Evolutionary conservation across 1,140 invertebrate genomes (phyloP).

Genomic region (Diabrotica virgifera): DNA sequence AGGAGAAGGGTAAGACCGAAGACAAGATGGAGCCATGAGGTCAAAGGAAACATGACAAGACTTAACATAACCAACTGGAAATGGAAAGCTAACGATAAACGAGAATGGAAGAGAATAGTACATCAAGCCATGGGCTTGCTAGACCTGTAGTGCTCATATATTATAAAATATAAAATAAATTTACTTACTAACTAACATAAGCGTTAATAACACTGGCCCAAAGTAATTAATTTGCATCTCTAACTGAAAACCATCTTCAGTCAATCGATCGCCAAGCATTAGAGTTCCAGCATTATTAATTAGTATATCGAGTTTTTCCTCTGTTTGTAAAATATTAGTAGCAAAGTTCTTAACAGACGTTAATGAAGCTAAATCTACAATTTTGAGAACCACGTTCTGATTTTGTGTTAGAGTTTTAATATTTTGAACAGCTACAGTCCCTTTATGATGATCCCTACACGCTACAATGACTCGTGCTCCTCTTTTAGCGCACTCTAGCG

Average conservation of each 20-base stretch:
- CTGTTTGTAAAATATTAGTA: conserved; percentile 61
- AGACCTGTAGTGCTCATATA: too few relatives aligned
- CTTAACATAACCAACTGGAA: too few relatives aligned
- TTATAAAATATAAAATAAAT: too few relatives aligned
- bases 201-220: conserved; percentile 57
- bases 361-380: conserved; percentile 67
- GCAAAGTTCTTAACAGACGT: conserved; percentile 72
- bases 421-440: conserved; percentile 59
- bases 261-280: conserved; percentile 35
- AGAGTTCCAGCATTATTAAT: conserved; percentile 56
- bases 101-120: too few relatives aligned
- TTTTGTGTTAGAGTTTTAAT: conserved; percentile 43
- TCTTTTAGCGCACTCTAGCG: conserved; percentile 58
- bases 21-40: too few relatives aligned
- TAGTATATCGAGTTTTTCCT: conserved; percentile 65
- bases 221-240: conserved; percentile 56
- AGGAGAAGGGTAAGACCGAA: too few relatives aligned
- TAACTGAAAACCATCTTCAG: conserved; percentile 53
- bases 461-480: conserved; percentile 63
- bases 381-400: conserved; percentile 23
- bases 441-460: conserved; percentile 55
- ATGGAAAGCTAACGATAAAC: too few relatives aligned
- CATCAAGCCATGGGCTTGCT: too few relatives aligned
- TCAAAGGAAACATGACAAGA: too few relatives aligned
- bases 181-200: conserved; percentile 52